phyloP scores from a whole-genome alignment of 2,888 invertebrate genomes.

The Bedellia somnulentella region DNA sequence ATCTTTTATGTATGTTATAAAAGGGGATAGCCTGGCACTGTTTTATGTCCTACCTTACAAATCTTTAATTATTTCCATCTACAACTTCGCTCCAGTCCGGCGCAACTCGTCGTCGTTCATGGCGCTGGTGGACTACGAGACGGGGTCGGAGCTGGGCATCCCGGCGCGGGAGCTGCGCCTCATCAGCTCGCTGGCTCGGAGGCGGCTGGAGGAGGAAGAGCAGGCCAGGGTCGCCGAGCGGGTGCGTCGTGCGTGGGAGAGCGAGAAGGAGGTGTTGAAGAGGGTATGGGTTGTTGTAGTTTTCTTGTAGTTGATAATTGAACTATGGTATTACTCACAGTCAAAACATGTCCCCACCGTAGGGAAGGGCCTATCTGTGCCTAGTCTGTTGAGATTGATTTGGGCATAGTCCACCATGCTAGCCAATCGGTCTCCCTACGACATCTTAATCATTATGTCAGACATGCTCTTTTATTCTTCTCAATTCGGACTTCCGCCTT shows the following conservation, averaged over 20 bases:
- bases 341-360: background rate
- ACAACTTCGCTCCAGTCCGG: too few species aligned
- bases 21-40: too few species aligned
- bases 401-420: too few species aligned
- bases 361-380: too few species aligned
- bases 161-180: constrained; percentile 53
- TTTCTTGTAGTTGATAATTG: background rate
- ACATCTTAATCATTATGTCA: too few species aligned
- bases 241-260: constrained; percentile 32
- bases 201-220: constrained; percentile 36
- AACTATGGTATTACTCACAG: background rate
- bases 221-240: constrained; percentile 49
- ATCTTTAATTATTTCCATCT: too few species aligned
- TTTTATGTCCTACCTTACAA: too few species aligned
- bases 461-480: too few species aligned
- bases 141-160: constrained; percentile 21
- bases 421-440: too few species aligned
- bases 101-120: constrained; percentile 26
- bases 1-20: too few species aligned
- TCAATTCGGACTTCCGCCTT: too few species aligned
- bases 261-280: constrained; percentile 33
- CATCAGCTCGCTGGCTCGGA: constrained; percentile 48
- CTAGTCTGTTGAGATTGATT: too few species aligned
- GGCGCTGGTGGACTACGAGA: constrained; percentile 20
- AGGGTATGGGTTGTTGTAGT: background rate